phyloP scores from a whole-genome alignment of 2,888 invertebrate species.

The Cyrtodaria siliqua region DNA sequence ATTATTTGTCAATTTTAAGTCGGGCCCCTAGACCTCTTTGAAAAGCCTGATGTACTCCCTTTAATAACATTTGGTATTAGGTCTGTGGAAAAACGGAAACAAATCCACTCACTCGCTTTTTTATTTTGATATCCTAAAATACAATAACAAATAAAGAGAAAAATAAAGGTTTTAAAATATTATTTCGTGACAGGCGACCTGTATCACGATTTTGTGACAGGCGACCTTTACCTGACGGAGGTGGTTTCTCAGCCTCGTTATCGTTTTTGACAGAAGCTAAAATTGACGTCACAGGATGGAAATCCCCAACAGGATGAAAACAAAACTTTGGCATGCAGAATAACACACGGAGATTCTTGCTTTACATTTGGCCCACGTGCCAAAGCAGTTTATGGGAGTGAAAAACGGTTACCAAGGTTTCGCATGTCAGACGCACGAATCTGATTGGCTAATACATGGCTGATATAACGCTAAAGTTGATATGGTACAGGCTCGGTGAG shows the following conservation, averaged over 20 bases:
- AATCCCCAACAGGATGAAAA: slow-evolving; percentile 59
- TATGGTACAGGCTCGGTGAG: slow-evolving; percentile 85
- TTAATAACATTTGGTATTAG: too few species aligned
- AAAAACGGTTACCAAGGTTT: slow-evolving; percentile 73
- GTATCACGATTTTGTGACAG: too few species aligned
- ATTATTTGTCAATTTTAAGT: too few species aligned
- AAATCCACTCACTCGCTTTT: too few species aligned
- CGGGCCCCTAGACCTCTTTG: too few species aligned
- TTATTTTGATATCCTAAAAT: too few species aligned
- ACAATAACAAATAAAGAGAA: too few species aligned
- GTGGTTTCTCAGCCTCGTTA: slow-evolving; percentile 40
- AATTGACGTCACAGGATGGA: slow-evolving; percentile 48
- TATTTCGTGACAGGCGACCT: too few species aligned
- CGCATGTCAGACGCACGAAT: slow-evolving; percentile 72
- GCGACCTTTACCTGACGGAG: not conserved
- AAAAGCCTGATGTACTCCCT: too few species aligned
- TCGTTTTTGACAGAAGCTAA: slow-evolving; percentile 24
- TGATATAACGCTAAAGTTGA: slow-evolving; percentile 84
- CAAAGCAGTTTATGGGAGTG: slow-evolving; percentile 80
- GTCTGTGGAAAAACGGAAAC: too few species aligned
- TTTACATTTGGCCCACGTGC: slow-evolving; percentile 52
- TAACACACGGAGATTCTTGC: slow-evolving; percentile 21
- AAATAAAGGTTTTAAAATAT: too few species aligned
- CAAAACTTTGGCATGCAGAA: slow-evolving; percentile 52
- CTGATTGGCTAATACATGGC: slow-evolving; percentile 83